phyloP scores from a whole-genome alignment of 2,888 invertebrate species.

The Lutraria lutraria region DNA sequence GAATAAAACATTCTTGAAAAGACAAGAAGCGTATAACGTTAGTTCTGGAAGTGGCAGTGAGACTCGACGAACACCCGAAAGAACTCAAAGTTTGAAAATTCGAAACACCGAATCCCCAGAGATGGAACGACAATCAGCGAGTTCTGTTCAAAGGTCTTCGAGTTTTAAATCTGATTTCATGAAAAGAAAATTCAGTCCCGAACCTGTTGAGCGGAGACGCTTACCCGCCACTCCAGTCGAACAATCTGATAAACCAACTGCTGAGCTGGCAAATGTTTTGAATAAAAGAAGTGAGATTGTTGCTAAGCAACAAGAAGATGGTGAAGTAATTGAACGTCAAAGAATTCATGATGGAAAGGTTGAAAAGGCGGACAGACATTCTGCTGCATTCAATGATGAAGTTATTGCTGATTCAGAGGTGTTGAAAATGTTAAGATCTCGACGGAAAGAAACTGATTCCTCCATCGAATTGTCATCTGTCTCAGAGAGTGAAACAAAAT shows the following conservation, averaged over 20 bases:
- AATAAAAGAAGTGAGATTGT: slow-evolving; percentile 87
- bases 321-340: slow-evolving; percentile 62
- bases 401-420: slow-evolving; percentile 76
- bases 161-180: slow-evolving; percentile 81
- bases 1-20: slow-evolving; percentile 65
- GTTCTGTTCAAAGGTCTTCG: slow-evolving; percentile 73
- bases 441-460: slow-evolving; percentile 76
- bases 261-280: slow-evolving; percentile 90
- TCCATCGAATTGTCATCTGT: slow-evolving; percentile 47
- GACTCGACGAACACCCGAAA: slow-evolving; percentile 80
- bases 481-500: slow-evolving; percentile 59
- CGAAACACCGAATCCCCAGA: slow-evolving; percentile 80
- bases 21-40: slow-evolving; percentile 74
- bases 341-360: slow-evolving; percentile 63
- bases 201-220: slow-evolving; percentile 58
- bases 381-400: slow-evolving; percentile 58
- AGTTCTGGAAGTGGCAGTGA: slow-evolving; percentile 76
- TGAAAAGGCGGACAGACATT: slow-evolving; percentile 52
- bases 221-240: slow-evolving; percentile 59
- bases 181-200: slow-evolving; percentile 72
- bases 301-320: slow-evolving; percentile 71
- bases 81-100: slow-evolving; percentile 85
- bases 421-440: slow-evolving; percentile 70
- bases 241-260: slow-evolving; percentile 90
- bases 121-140: slow-evolving; percentile 87